Percentiles rank a stretch among this genome's conserved stretches.
phyloP scores from a whole-genome alignment of 2,113 vertebrate species.

The Ascaphus truei region DNA sequence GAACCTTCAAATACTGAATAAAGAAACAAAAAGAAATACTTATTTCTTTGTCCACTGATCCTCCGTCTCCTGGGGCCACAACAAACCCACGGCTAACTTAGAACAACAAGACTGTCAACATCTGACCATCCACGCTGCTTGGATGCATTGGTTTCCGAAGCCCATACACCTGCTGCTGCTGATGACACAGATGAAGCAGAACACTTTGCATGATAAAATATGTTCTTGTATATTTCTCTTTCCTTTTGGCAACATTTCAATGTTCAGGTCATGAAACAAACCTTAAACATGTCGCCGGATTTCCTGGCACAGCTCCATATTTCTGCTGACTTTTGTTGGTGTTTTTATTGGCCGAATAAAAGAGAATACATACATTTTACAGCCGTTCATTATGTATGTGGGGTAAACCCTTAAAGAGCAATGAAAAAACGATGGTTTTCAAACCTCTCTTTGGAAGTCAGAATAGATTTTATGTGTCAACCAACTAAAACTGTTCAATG shows the following conservation, averaged over 20 bases:
- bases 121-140: neutral
- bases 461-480: too few relatives aligned
- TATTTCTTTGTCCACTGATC: slow-evolving; percentile 45
- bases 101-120: neutral
- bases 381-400: too few relatives aligned
- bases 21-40: slow-evolving; percentile 56
- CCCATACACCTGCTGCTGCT: neutral
- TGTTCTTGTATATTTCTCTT: neutral
- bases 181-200: too few relatives aligned
- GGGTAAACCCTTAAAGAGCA: too few relatives aligned
- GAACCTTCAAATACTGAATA: slow-evolving; percentile 46
- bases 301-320: too few relatives aligned
- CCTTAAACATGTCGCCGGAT: neutral
- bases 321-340: too few relatives aligned
- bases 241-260: neutral
- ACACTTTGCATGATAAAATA: too few relatives aligned
- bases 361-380: too few relatives aligned
- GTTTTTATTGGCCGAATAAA: too few relatives aligned
- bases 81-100: slow-evolving; percentile 24
- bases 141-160: neutral
- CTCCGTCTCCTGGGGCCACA: slow-evolving; percentile 35
- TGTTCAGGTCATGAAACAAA: neutral
- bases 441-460: too few relatives aligned
- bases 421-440: too few relatives aligned
- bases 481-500: too few relatives aligned